phyloP scores from a whole-genome alignment of 2,888 invertebrate genomes.

The Esperia sulphurella region DNA sequence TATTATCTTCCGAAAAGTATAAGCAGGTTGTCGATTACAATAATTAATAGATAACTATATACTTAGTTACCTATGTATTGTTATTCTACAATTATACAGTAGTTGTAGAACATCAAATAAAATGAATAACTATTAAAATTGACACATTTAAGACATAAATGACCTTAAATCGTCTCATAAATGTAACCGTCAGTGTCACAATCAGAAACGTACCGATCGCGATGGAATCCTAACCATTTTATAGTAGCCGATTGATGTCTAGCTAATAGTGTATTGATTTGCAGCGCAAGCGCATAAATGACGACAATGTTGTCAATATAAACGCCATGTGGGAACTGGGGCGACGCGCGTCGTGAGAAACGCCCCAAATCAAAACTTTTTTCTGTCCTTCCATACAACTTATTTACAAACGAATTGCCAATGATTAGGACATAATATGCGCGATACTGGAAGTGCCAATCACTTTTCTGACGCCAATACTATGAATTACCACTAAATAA shows the following conservation, averaged over 20 bases:
- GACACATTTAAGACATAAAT: too few relatives aligned
- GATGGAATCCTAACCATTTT: conserved; percentile 51
- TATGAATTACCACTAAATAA: conserved; percentile 1
- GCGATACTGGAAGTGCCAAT: conserved; percentile 22
- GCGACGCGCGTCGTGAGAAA: conserved; percentile 61
- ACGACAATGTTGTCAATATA: conserved; percentile 52
- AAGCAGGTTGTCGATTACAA: too few relatives aligned
- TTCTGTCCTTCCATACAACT: conserved; percentile 21
- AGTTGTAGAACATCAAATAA: too few relatives aligned
- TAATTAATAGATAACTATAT: too few relatives aligned
- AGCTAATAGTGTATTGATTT: conserved; percentile 55
- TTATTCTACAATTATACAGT: too few relatives aligned
- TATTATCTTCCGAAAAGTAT: too few relatives aligned
- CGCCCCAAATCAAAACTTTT: conserved; percentile 55
- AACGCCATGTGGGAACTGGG: conserved; percentile 62
- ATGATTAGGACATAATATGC: conserved; percentile 40
- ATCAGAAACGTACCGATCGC: conserved; percentile 37
- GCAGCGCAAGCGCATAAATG: conserved; percentile 55
- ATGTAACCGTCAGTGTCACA: background rate
- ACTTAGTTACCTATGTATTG: too few relatives aligned
- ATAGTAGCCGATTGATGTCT: conserved; percentile 36
- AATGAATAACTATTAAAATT: too few relatives aligned
- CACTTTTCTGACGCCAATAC: conserved; percentile 2
- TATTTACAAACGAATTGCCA: conserved; percentile 18
- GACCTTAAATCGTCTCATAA: too few relatives aligned